Percentiles rank a stretch among this genome's conserved stretches.
These are phyloP conservation scores for Pogonomyrmex californicus DNA, from an alignment of 1,140 invertebrate genomes.

Conservation along the genomic window DNA sequence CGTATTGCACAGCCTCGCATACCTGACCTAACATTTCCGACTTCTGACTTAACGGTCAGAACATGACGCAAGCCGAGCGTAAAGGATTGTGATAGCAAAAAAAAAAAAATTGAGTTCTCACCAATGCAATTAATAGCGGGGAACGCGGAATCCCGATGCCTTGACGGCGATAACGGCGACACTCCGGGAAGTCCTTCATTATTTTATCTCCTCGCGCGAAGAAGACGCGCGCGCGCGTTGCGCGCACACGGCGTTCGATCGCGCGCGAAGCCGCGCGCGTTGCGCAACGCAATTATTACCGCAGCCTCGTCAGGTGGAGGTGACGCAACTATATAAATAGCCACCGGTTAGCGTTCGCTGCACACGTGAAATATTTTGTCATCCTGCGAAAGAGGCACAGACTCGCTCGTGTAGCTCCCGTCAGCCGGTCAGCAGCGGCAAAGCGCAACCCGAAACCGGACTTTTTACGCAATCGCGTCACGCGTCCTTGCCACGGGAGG, in stretches of 20 bases:
- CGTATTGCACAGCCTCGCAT: background rate
- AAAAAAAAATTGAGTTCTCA: conserved; percentile 12
- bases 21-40: conserved; percentile 33
- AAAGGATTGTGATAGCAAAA: conserved; percentile 5
- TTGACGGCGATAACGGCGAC: background rate
- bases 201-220: conserved; percentile 24
- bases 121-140: background rate
- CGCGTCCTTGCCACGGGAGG: conserved; percentile 21
- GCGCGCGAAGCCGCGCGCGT: conserved; percentile 1
- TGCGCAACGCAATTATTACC: conserved; percentile 67
- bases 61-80: background rate
- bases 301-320: conserved; percentile 54
- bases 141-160: background rate
- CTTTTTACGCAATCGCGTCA: conserved; percentile 39
- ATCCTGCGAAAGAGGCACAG: conserved; percentile 12
- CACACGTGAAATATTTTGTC: conserved; percentile 67
- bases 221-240: background rate
- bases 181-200: conserved; percentile 20
- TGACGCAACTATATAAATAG: conserved; percentile 73
- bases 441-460: conserved; percentile 20
- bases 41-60: background rate
- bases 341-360: conserved; percentile 22
- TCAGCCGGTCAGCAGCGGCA: background rate
- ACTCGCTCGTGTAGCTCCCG: conserved; percentile 5
- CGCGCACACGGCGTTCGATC: conserved; percentile 14